Conservation (phyloP, 2,113 vertebrate genomes). For the Crotalus tigris region DNA sequence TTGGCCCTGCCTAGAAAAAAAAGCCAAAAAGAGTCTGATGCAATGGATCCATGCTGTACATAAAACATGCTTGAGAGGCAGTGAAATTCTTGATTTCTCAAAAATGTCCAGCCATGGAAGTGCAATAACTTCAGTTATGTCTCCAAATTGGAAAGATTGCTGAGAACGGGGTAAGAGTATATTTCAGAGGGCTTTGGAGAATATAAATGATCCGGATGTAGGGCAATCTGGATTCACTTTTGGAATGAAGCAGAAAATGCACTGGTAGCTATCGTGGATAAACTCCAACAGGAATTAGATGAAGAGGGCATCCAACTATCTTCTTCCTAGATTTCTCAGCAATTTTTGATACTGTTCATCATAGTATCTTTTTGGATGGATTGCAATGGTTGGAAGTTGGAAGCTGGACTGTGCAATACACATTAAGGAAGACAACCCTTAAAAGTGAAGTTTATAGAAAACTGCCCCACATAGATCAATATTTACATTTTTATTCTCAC, state of each 20-base stretch:
- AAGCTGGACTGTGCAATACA: neutral
- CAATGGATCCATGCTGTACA: neutral
- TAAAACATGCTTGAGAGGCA: neutral
- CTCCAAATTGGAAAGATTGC: neutral
- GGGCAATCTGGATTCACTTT: neutral
- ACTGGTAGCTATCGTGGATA: neutral
- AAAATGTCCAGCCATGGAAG: neutral
- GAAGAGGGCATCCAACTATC: neutral
- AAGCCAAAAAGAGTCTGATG: neutral
- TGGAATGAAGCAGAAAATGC: neutral
- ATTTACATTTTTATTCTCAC: no score
- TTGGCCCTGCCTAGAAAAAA: neutral
- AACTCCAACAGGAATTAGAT: neutral
- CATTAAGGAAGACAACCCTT: no score
- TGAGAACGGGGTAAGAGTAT: neutral
- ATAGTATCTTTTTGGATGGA: neutral
- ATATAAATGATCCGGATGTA: neutral
- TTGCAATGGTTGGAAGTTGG: neutral
- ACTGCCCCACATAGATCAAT: no score
- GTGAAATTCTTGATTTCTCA: neutral
- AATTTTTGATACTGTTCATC: neutral
- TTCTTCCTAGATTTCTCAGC: neutral
- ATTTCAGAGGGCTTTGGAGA: neutral
- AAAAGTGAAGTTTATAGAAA: no score
- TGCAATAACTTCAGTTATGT: neutral